These are phyloP conservation scores for Cephus nigrinus DNA, from an alignment of 2,888 invertebrate genomes.

Conservation along the genomic window DNA sequence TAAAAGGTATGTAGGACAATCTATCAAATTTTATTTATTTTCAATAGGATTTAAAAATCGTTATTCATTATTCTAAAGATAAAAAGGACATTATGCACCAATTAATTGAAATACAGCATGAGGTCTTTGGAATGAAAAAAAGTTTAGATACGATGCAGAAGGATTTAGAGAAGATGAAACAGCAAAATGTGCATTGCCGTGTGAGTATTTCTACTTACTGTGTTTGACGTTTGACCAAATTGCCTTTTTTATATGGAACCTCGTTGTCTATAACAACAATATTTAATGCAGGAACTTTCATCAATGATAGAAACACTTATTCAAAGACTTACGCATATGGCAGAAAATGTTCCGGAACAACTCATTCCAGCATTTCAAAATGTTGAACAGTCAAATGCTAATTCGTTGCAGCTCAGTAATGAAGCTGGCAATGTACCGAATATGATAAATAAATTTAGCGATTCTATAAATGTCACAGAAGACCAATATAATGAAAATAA, in stretches of 20 bases:
- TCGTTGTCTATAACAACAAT: neutral
- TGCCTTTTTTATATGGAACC: neutral
- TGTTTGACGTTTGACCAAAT: neutral
- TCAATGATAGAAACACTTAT: constrained; percentile 29
- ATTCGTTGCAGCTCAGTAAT: constrained; percentile 8
- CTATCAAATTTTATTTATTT: constrained; percentile 1
- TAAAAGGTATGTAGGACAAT: constrained; percentile 35
- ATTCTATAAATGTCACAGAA: neutral
- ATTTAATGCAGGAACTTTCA: constrained; percentile 27
- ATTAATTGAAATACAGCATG: constrained; percentile 26
- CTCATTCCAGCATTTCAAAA: constrained; percentile 30
- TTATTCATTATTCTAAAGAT: constrained; percentile 28
- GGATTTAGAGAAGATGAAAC: constrained; percentile 32
- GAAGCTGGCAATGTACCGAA: neutral
- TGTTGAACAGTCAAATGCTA: constrained; percentile 17
- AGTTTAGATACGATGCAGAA: constrained; percentile 29
- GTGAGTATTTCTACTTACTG: constrained; percentile 31
- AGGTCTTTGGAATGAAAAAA: constrained; percentile 24
- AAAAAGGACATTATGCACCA: constrained; percentile 36
- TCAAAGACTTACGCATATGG: constrained; percentile 41
- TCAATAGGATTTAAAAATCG: neutral
- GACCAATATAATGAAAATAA: constrained; percentile 15
- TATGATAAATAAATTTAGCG: neutral
- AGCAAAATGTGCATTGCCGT: constrained; percentile 30
- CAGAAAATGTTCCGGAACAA: constrained; percentile 41